Evolutionary conservation across 2,797 vertebrate species (phyloP), one percentile per base, ranked within the genome.

Genomic region (Sebastes minor): DNA sequence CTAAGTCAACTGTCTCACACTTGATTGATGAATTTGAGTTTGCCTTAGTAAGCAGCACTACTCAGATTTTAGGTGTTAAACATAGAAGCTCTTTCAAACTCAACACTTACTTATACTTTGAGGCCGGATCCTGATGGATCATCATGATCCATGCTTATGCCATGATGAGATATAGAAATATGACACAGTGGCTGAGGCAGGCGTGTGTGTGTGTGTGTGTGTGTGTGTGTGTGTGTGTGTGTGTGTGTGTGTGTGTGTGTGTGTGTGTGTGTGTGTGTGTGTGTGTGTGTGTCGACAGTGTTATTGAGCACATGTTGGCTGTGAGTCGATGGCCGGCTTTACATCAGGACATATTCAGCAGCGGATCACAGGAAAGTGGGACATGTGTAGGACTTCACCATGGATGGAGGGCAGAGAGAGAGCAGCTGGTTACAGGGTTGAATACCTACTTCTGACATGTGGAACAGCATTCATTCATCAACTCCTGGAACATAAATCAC

Each of bases 341-440:
- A 81, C 74, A 68, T 86, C 70, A 68, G 68, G 72, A 72, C 74
- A 33, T 79, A 86, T 78, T 79, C 89, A 86, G 74, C 75, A 60
- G 38, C 18, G 28, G 46, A 10, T 64, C 61, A 49, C 30, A 28
- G 57, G 38, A 18, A 80, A 55, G 32, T 75, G 75, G 72, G 76
- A 23, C 66, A 61, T 64, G 32, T 53, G 53, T 18, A 22, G 22
- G 60, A 78, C 59, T 32, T 64, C 14, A 11, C 11, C 10, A 3
- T 38, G 35, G 52, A 77, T 18, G 3, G 70, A 80, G 38, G 64
- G 13, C 69, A 73, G 53, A 25, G 18, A 25, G 18, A 27, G 68
- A 66, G 20, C 62, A 35, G 59, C 75, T 65, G 56, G 30, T 62
- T 32, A 46, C 0, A 18, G 20, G 46, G 30, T 9, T 27, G 27